Percentiles rank a stretch among this genome's conserved stretches.
Conservation (phyloP, 1,140 invertebrate species). For the Ladona fulva region DNA sequence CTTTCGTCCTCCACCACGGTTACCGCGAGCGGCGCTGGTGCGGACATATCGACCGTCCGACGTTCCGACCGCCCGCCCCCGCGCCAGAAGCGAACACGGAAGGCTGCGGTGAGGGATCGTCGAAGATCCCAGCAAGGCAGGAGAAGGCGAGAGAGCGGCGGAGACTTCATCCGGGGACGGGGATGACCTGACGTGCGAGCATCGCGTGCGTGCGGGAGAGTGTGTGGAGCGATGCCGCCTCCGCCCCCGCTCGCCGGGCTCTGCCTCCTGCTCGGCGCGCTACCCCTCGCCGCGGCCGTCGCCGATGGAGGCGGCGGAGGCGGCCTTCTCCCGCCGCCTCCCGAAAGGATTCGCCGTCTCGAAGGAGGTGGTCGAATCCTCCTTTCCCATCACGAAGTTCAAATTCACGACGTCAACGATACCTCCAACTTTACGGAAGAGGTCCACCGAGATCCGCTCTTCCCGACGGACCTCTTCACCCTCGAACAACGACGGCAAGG, state of each 20-base stretch:
- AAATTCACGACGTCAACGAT: not conserved
- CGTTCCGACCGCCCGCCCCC: not conserved
- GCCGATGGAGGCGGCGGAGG: not conserved
- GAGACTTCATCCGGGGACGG: slow-evolving; percentile 1
- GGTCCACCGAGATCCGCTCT: slow-evolving; percentile 55
- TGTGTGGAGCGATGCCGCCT: not conserved
- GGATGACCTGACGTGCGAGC: slow-evolving; percentile 5
- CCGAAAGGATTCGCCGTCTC: not conserved
- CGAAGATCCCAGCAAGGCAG: no score
- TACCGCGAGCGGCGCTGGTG: not conserved
- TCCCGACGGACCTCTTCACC: slow-evolving; percentile 83
- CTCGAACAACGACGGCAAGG: slow-evolving; percentile 69
- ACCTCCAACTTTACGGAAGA: slow-evolving; percentile 28
- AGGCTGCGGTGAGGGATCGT: not conserved
- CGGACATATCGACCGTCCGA: not conserved
- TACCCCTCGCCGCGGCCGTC: not conserved
- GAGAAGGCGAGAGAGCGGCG: not conserved
- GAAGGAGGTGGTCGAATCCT: not conserved
- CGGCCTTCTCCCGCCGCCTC: not conserved
- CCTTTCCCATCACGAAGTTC: not conserved
- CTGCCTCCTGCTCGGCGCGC: slow-evolving; percentile 1
- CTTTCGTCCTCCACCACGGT: not conserved
- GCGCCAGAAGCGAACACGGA: not conserved
- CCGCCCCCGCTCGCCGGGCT: not conserved
- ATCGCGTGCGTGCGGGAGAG: not conserved